Conservation (phyloP, 2,113 vertebrate genomes). For the Barbus barbus region DNA sequence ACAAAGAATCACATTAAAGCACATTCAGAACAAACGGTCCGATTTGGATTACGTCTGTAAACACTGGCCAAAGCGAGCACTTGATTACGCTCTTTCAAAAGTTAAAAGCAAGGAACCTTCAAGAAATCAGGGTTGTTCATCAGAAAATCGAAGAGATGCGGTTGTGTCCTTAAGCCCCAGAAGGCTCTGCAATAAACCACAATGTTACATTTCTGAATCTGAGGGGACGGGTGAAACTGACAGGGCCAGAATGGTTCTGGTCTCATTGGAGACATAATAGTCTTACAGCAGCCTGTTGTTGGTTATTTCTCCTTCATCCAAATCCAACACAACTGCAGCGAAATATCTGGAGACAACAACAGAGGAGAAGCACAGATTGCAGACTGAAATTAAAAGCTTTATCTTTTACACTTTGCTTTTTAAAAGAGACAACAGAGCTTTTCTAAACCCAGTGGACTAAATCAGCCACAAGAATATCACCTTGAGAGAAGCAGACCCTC, state of each 20-base stretch:
- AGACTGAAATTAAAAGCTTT: constrained; percentile 24
- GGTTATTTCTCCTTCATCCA: not conserved
- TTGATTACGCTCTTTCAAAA: constrained; percentile 68
- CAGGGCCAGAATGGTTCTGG: not conserved
- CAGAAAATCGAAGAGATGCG: constrained; percentile 57
- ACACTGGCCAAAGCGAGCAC: constrained; percentile 61
- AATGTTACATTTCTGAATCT: constrained; percentile 59
- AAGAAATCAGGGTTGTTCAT: constrained; percentile 63
- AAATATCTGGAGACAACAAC: constrained; percentile 3
- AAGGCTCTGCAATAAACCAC: constrained; percentile 55
- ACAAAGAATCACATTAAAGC: constrained; percentile 18
- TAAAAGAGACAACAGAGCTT: no score
- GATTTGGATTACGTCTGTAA: constrained; percentile 33
- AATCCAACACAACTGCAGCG: constrained; percentile 10
- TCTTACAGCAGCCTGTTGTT: not conserved
- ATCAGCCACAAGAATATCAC: no score
- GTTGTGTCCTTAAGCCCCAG: constrained; percentile 54
- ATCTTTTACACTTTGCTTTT: no score
- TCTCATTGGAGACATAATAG: not conserved
- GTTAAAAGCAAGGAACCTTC: constrained; percentile 63
- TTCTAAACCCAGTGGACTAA: no score
- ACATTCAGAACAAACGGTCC: constrained; percentile 1
- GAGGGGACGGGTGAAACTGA: constrained; percentile 40
- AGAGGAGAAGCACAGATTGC: constrained; percentile 5
- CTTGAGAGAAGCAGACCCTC: no score